A percentile compares a stretch with the other conserved stretches of the same genome.
phyloP scores from a whole-genome alignment of 2,888 invertebrate species.

The Lottia gigantea region DNA sequence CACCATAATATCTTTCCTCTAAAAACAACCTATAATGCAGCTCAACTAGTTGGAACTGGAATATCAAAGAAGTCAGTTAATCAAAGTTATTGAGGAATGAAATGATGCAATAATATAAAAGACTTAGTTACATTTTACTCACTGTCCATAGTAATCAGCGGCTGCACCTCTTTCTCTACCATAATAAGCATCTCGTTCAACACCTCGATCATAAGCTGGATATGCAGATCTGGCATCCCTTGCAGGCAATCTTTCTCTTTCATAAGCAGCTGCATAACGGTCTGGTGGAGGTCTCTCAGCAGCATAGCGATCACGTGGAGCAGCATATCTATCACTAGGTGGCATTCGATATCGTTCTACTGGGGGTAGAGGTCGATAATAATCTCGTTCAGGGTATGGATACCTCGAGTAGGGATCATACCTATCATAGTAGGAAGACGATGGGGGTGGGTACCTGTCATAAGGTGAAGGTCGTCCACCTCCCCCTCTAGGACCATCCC shows the following conservation, averaged over 20 bases:
- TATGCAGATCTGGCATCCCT: conserved; percentile 11
- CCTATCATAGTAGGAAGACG: conserved; percentile 28
- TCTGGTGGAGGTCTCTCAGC: conserved; percentile 24
- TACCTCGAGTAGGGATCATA: conserved; percentile 40
- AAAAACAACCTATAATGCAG: too few relatives aligned
- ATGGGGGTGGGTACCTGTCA: conserved; percentile 20
- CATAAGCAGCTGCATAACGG: conserved; percentile 47
- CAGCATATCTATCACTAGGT: conserved; percentile 37
- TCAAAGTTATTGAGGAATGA: too few relatives aligned
- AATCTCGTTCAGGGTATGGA: conserved; percentile 41
- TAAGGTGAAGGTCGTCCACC: conserved; percentile 22
- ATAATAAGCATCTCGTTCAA: conserved; percentile 13
- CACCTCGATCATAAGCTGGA: conserved; percentile 7
- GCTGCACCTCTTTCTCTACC: conserved; percentile 10
- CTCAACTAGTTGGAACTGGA: too few relatives aligned
- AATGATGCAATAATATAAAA: too few relatives aligned
- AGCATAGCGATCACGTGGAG: conserved; percentile 19
- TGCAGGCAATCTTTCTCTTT: conserved; percentile 41
- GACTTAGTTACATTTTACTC: background rate
- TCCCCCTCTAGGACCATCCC: conserved; percentile 13
- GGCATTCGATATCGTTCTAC: conserved; percentile 43
- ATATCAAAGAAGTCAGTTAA: too few relatives aligned
- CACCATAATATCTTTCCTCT: too few relatives aligned
- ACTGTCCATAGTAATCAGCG: background rate
- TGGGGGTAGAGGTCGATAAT: conserved; percentile 45